phyloP scores from a whole-genome alignment of 2,797 vertebrate genomes.

The Anguilla anguilla region DNA sequence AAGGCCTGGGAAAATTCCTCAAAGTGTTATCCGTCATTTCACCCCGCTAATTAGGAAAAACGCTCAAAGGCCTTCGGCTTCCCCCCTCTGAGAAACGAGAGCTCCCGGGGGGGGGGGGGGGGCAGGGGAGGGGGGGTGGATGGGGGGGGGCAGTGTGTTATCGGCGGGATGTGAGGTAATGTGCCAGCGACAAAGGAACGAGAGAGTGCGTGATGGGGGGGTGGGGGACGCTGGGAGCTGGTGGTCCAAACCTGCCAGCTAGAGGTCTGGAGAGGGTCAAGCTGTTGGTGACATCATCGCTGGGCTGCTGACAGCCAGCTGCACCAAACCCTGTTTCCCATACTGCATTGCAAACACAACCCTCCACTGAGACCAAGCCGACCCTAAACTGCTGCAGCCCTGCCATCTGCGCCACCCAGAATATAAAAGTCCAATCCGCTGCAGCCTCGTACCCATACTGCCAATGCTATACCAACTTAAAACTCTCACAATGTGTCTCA shows the following conservation, averaged over 20 bases:
- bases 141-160: background rate
- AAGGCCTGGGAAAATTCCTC: constrained; percentile 20
- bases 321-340: constrained; percentile 17
- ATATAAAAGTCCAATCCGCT: background rate
- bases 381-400: constrained; percentile 6
- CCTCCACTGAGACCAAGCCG: background rate
- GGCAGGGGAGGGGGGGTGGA: no score
- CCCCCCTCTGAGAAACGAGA: background rate
- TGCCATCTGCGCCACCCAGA: background rate
- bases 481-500: background rate
- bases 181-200: background rate
- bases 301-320: constrained; percentile 35
- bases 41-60: background rate
- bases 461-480: background rate
- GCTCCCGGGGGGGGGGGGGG: background rate
- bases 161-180: background rate
- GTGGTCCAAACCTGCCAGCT: constrained; percentile 35
- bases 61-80: background rate
- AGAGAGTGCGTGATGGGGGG: background rate
- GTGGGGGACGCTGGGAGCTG: background rate
- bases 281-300: constrained; percentile 49
- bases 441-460: background rate
- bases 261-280: constrained; percentile 19
- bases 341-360: constrained; percentile 20
- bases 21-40: constrained; percentile 21